Base-by-base conservation (phyloP, 2,113 vertebrate species). In the Tetraodon nigroviridis region DNA sequence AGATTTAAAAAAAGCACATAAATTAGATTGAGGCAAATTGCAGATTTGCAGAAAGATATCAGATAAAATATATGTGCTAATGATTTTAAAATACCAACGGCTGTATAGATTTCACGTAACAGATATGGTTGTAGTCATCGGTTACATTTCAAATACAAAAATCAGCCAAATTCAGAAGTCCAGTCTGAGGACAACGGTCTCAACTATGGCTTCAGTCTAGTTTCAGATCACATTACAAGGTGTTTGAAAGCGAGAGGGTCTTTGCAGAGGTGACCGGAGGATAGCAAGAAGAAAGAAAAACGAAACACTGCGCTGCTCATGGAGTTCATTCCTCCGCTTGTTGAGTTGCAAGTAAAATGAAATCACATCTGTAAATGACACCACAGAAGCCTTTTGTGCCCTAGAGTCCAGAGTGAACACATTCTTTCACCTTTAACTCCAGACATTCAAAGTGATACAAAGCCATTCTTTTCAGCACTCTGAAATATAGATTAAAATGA, bases 401-500 rank as follows among this genome's bases (percentile, higher is more conserved):
- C 14, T 17, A 47, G 4, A 41, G 44, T 67, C 59, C 20, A 19
- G 10, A 54, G 50, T 66, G 1, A 51, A 52, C 18, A 18, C 27
- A 67, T 50, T 66, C 42, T 37, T 37, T 48, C n/a, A 48, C 18
- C 3, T 10, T 19, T 46, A 5, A 48, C 42, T 13, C 40, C 19
- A 52, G 13, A 73, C 46, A 74, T 73, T 64, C 61, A 68, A 59
- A 45, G 46, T 64, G 27, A 67, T 63, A 57, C 62, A 62, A 64
- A 73, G 58, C 32, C 61, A 66, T 63, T 57, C 75, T n/a, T 62
- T 40, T 61, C 29, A 22, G 21, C 42, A 37, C 29, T 62, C 32
- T 53, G 50, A 22, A 55, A 47, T 50, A 44, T 16, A 55, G 15
- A 22, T 73, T 64, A 67, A 76, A 84, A 75, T n/a, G 1, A 15